phyloP scores from a whole-genome alignment of 1,140 invertebrate species.

The Zophobas morio region DNA sequence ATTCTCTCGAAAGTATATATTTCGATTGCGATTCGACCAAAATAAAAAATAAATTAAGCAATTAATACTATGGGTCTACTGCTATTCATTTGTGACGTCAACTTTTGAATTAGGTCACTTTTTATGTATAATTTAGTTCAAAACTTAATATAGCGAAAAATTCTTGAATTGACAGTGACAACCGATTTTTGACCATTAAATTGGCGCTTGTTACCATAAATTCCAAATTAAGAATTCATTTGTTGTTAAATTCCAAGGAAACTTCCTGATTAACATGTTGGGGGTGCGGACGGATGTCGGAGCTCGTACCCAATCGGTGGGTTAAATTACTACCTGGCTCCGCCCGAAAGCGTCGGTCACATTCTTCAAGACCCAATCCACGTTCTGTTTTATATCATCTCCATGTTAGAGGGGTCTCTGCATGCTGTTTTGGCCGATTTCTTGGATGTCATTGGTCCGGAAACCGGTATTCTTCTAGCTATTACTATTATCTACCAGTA shows the following conservation, averaged over 20 bases:
- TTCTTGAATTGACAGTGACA: no score
- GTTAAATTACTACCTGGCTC: constrained; percentile 98
- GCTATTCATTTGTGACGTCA: no score
- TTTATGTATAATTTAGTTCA: no score
- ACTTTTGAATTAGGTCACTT: no score
- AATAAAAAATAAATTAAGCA: no score
- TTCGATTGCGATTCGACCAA: no score
- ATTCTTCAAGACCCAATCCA: constrained; percentile 98
- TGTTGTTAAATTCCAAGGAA: constrained; percentile 94
- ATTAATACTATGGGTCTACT: no score
- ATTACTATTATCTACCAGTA: constrained; percentile 99
- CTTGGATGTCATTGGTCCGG: constrained; percentile 98
- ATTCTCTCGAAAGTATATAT: no score
- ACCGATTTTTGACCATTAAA: no score
- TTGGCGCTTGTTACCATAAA: no score
- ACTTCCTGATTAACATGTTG: constrained; percentile 97
- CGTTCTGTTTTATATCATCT: constrained; percentile 96
- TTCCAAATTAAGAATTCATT: no score
- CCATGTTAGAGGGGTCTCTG: constrained; percentile 99
- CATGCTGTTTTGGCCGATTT: constrained; percentile 98
- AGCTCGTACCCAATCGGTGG: constrained; percentile 96
- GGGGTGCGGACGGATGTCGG: constrained; percentile 99
- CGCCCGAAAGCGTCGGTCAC: constrained; percentile 96
- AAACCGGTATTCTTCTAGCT: constrained; percentile 97
- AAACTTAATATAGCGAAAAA: no score